These are phyloP conservation scores for Callospermophilus lateralis DNA, from an alignment of 2,113 vertebrate species.

Conservation along the genomic window DNA sequence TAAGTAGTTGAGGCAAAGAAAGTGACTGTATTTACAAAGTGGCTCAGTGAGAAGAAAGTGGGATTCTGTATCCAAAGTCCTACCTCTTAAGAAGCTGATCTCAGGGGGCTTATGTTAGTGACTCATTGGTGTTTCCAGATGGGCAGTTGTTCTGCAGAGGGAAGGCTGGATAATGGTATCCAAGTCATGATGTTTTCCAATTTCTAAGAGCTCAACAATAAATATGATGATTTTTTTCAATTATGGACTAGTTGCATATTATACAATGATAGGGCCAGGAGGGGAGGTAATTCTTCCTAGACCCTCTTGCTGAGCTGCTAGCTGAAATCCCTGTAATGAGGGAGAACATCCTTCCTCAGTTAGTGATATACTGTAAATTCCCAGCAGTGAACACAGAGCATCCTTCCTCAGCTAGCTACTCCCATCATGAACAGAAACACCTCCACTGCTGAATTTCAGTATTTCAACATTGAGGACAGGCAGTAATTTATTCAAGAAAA, in stretches of 20 bases:
- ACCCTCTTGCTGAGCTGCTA: too few species aligned
- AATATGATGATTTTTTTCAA: too few species aligned
- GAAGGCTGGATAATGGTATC: not conserved
- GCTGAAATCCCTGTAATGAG: not conserved
- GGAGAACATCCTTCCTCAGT: too few species aligned
- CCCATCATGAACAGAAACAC: too few species aligned
- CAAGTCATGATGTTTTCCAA: not conserved
- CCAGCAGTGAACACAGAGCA: too few species aligned
- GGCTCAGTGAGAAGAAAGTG: not conserved
- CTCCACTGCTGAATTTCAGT: too few species aligned
- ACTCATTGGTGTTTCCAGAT: too few species aligned
- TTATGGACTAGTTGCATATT: not conserved
- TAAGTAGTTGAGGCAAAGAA: not conserved
- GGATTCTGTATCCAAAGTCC: not conserved
- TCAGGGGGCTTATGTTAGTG: not conserved
- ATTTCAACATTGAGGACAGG: too few species aligned
- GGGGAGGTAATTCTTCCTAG: too few species aligned
- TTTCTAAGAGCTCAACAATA: not conserved
- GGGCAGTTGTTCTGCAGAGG: not conserved
- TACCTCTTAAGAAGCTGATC: not conserved
- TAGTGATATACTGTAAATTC: not conserved
- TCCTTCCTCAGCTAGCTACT: too few species aligned
- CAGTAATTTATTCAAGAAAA: too few species aligned
- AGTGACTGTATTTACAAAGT: not conserved
- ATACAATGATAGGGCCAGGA: not conserved